Evolutionary conservation across 2,888 invertebrate genomes (phyloP).

Genomic region (Eupithecia pulchellata): DNA sequence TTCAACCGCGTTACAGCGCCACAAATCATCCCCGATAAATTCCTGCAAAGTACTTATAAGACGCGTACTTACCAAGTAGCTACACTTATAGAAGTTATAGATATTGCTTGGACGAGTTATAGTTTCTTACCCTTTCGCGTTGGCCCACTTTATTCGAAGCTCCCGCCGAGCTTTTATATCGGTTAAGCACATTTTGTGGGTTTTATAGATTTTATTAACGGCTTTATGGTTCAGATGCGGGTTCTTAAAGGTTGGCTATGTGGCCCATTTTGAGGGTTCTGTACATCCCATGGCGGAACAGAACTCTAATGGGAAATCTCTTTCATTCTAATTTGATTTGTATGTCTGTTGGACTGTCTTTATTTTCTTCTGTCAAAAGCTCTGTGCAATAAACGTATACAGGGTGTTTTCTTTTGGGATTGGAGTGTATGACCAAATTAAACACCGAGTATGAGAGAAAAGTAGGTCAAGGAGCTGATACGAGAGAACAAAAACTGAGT

Average conservation of each 20-base stretch:
- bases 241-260: slow-evolving; percentile 38
- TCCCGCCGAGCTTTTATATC: slow-evolving; percentile 46
- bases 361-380: neutral
- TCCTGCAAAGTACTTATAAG: neutral
- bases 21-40: neutral
- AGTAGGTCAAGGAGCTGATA: neutral
- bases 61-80: slow-evolving; percentile 5
- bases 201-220: slow-evolving; percentile 49
- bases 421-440: neutral
- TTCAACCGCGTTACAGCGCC: neutral
- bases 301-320: neutral
- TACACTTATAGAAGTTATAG: slow-evolving; percentile 20
- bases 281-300: neutral
- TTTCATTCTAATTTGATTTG: neutral
- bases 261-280: slow-evolving; percentile 36
- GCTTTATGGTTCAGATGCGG: slow-evolving; percentile 46
- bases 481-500: neutral
- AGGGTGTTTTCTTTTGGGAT: neutral
- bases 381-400: neutral
- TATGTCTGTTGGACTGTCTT: neutral
- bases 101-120: slow-evolving; percentile 36
- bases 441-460: neutral
- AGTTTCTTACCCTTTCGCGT: slow-evolving; percentile 35
- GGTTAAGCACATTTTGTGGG: slow-evolving; percentile 48
- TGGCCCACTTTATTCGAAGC: slow-evolving; percentile 40